Conservation (phyloP, 2,888 invertebrate genomes). For the Lepas anatifera region DNA sequence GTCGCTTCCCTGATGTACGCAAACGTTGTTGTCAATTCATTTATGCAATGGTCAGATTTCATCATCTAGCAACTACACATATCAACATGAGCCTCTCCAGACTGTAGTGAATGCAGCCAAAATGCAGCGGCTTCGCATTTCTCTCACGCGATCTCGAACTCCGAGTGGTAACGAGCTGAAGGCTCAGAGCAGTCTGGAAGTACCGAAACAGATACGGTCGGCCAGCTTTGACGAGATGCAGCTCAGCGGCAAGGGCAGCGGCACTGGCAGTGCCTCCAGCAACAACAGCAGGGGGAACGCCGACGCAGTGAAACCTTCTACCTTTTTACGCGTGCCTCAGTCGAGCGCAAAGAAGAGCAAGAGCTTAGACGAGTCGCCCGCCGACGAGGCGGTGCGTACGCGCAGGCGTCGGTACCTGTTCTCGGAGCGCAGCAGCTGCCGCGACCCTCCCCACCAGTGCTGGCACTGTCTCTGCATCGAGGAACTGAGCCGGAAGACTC, state of each 20-base stretch:
- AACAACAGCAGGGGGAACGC: slow-evolving; percentile 5
- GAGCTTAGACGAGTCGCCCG: slow-evolving; percentile 58
- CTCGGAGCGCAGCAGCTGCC: background rate
- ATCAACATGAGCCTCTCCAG: too few relatives aligned
- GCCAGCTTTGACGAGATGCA: slow-evolving; percentile 85
- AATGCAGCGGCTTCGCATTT: slow-evolving; percentile 50
- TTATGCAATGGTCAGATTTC: too few relatives aligned
- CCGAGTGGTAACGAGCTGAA: slow-evolving; percentile 85
- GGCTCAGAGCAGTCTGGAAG: slow-evolving; percentile 79
- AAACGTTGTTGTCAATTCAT: too few relatives aligned
- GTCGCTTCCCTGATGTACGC: too few relatives aligned
- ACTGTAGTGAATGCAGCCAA: slow-evolving; percentile 13
- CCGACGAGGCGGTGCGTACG: slow-evolving; percentile 38
- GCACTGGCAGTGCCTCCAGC: slow-evolving; percentile 38
- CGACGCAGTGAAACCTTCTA: slow-evolving; percentile 18
- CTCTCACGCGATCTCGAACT: slow-evolving; percentile 74
- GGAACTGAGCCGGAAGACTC: slow-evolving; percentile 21
- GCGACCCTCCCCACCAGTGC: slow-evolving; percentile 20
- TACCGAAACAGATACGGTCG: slow-evolving; percentile 78
- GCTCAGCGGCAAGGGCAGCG: slow-evolving; percentile 51
- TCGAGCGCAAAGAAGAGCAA: slow-evolving; percentile 49
- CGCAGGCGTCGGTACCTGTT: slow-evolving; percentile 35
- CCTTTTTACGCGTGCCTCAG: slow-evolving; percentile 26
- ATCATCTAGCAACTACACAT: too few relatives aligned
- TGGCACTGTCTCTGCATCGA: slow-evolving; percentile 26